Conservation (phyloP, 2,797 vertebrate species). For the Morus bassanus region DNA sequence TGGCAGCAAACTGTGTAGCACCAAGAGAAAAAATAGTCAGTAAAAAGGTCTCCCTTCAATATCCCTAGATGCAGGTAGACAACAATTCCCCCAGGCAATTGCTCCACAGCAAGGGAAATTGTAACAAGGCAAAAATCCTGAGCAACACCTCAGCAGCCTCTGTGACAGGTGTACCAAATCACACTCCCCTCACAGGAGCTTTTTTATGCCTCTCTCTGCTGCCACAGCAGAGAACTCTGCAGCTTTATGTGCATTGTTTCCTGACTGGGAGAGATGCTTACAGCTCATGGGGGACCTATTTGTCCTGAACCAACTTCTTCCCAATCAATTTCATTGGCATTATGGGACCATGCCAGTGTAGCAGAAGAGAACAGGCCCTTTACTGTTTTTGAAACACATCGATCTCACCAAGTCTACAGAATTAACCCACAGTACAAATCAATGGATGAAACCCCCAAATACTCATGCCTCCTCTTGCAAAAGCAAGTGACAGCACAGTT, state of each 20-base stretch:
- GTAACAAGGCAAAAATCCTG: background rate
- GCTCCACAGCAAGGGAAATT: background rate
- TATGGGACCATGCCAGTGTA: background rate
- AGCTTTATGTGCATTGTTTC: background rate
- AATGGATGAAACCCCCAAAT: background rate
- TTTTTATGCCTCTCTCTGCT: background rate
- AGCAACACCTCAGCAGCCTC: background rate
- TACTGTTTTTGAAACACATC: background rate
- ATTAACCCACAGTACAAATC: background rate
- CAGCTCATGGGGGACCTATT: background rate
- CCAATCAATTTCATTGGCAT: background rate
- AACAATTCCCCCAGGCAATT: background rate
- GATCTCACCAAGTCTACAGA: background rate
- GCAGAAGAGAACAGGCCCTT: background rate
- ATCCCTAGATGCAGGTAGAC: background rate
- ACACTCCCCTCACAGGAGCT: background rate
- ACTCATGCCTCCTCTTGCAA: background rate
- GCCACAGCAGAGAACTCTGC: background rate
- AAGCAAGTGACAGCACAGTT: background rate
- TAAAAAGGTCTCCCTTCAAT: background rate
- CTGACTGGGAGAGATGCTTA: background rate
- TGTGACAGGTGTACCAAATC: background rate
- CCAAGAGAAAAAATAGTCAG: background rate
- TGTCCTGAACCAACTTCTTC: background rate
- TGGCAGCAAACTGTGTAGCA: background rate